Conservation (phyloP, 1,140 invertebrate genomes). For the Cataglyphis hispanica region DNA sequence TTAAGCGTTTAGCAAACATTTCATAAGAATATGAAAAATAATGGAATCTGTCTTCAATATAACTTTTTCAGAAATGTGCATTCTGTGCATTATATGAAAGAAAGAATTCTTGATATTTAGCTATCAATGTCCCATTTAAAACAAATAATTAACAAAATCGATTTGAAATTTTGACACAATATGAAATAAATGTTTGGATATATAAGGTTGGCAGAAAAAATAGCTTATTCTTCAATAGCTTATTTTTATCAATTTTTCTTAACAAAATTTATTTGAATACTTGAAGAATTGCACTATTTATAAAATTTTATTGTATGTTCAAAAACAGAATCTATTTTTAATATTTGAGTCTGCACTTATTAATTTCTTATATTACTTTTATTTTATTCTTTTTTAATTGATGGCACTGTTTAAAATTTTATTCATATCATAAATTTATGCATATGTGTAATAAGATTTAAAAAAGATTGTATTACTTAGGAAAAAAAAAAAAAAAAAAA, state of each 20-base stretch:
- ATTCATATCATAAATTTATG: slow-evolving; percentile 2
- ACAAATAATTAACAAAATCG: slow-evolving; percentile 25
- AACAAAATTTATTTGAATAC: slow-evolving; percentile 17
- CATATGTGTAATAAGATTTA: slow-evolving; percentile 5
- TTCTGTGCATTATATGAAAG: neutral
- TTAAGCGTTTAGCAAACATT: slow-evolving; percentile 20
- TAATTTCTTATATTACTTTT: neutral
- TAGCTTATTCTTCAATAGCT: slow-evolving; percentile 1
- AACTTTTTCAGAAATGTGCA: neutral
- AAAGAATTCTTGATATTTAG: neutral
- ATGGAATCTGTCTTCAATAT: slow-evolving; percentile 3
- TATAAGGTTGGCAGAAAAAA: slow-evolving; percentile 21
- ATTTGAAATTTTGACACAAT: slow-evolving; percentile 15
- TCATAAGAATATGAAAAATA: slow-evolving; percentile 25
- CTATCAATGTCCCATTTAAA: neutral
- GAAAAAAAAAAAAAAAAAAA: too few species aligned
- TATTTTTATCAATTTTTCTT: neutral
- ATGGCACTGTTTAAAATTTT: slow-evolving; percentile 11
- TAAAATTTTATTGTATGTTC: slow-evolving; percentile 13
- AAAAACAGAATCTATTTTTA: neutral
- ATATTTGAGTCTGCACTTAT: neutral
- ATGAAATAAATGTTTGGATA: slow-evolving; percentile 39
- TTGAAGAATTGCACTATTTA: neutral
- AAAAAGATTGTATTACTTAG: slow-evolving; percentile 5
- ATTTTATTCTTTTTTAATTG: slow-evolving; percentile 13